Evolutionary conservation across 2,797 vertebrate species (phyloP).

Genomic region (Paedocypris micromegethes): DNA sequence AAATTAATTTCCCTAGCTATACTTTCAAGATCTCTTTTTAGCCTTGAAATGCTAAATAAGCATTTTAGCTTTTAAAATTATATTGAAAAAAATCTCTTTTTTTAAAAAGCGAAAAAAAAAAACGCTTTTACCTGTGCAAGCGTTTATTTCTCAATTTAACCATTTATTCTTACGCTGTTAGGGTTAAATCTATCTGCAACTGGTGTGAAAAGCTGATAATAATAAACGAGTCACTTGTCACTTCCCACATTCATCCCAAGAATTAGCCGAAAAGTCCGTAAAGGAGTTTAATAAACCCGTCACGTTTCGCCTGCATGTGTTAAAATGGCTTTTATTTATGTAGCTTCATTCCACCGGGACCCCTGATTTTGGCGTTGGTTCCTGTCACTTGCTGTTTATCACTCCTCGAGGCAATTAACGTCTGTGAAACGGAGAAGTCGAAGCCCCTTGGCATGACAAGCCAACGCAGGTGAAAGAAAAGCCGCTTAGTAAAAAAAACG

Average conservation of each 20-base stretch:
- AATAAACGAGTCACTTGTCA: slow-evolving; percentile 2
- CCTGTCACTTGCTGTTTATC: slow-evolving; percentile 32
- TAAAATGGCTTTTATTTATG: slow-evolving; percentile 24
- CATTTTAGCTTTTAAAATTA: too few relatives aligned
- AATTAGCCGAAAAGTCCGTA: slow-evolving; percentile 17
- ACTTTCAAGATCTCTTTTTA: too few relatives aligned
- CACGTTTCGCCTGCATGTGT: slow-evolving; percentile 13
- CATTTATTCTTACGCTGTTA: too few relatives aligned
- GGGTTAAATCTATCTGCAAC: too few relatives aligned
- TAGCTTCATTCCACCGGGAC: slow-evolving; percentile 14
- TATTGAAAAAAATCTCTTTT: too few relatives aligned
- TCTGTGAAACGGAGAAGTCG: slow-evolving; percentile 39
- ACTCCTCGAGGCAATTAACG: slow-evolving; percentile 43
- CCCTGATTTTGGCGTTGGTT: slow-evolving; percentile 23
- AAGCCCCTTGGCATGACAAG: slow-evolving; percentile 29
- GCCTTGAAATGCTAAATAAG: too few relatives aligned
- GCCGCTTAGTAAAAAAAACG: slow-evolving; percentile 7
- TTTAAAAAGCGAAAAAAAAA: too few relatives aligned
- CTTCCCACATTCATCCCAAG: not conserved
- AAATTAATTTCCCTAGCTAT: too few relatives aligned
- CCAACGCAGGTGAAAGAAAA: slow-evolving; percentile 27
- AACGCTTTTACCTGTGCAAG: too few relatives aligned
- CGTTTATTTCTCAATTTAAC: too few relatives aligned
- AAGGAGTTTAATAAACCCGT: slow-evolving; percentile 36
- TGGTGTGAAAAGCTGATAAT: too few relatives aligned